Conservation (phyloP, 2,888 invertebrate species). For the Rotaria macrura region DNA sequence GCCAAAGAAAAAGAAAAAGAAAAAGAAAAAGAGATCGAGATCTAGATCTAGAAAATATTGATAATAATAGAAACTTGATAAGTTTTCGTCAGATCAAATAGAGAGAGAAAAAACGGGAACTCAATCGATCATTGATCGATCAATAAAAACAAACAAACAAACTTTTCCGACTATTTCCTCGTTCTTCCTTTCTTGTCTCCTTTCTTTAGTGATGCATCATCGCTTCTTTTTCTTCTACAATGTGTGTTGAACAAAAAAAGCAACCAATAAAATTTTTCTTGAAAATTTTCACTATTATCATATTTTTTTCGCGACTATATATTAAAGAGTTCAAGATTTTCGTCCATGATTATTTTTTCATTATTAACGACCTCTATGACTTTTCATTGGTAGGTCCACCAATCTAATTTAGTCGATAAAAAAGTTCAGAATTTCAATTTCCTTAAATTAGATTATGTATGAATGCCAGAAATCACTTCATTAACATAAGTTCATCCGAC, state of each 20-base stretch:
- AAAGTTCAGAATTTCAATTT: too few species aligned
- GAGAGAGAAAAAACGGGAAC: background rate
- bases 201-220: background rate
- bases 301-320: background rate
- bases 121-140: background rate
- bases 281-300: background rate
- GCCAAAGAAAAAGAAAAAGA: background rate
- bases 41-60: background rate
- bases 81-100: background rate
- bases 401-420: too few species aligned
- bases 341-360: background rate
- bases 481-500: too few species aligned
- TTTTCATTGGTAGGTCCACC: background rate
- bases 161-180: constrained; percentile 8
- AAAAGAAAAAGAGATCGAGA: background rate
- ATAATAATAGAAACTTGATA: background rate
- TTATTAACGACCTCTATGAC: background rate
- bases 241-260: background rate
- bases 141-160: background rate
- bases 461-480: too few species aligned
- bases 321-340: background rate
- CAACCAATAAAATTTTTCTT: background rate
- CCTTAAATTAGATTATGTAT: too few species aligned
- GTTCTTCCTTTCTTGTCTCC: background rate
- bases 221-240: background rate